Base-by-base conservation (phyloP, 2,113 vertebrate species). In the Larimichthys polyactis region DNA sequence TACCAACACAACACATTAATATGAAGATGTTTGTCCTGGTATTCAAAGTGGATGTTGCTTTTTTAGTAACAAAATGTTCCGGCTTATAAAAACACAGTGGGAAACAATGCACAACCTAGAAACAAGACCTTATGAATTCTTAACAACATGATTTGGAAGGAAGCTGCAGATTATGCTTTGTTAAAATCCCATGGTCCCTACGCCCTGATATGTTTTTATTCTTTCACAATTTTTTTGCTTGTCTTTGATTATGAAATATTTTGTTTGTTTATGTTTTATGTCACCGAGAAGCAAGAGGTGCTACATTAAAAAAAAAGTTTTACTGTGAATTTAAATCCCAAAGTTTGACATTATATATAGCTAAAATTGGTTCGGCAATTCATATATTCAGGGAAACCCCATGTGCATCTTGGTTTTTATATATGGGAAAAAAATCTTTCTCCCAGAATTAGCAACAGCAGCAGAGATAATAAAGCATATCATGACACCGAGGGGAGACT, bases 391-490 rank as follows among this genome's bases (percentile, higher is more conserved):
- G 36, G 32, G 52, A 68, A 68, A 58, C 17, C 19, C 66, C 15
- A 11, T 70, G 54, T 64, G 58, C 12, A n/a, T 59, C 40, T 73
- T 55, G 7, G 14, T 62, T 40, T 66, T 68, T 24, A 22, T 2
- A 29, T 40, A 68, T 70, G 51, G 71, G 71, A 63, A 78, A 0
- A 24, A 22, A 24, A 0, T 49, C 79, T 82, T 74, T 82, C 57
- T 71, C 80, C 59, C 62, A 29, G 63, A 55, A 64, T 68, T 62
- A 63, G 68, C 54, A 79, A 71, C n/a, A 76, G 62, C 52, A 75
- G 70, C 75, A 55, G 43, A 76, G 70, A 86, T 65, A 74, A 71
- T 51, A 76, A 55, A 62, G 20, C 72, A 7, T n/a, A 81, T 79
- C 75, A 70, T 58, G 79, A 52, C 80, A 57, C 20, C 0, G 12